These are phyloP conservation scores for Hapalemur alaotrensis DNA, from an alignment of 2,797 vertebrate species.

Conservation along the genomic window DNA sequence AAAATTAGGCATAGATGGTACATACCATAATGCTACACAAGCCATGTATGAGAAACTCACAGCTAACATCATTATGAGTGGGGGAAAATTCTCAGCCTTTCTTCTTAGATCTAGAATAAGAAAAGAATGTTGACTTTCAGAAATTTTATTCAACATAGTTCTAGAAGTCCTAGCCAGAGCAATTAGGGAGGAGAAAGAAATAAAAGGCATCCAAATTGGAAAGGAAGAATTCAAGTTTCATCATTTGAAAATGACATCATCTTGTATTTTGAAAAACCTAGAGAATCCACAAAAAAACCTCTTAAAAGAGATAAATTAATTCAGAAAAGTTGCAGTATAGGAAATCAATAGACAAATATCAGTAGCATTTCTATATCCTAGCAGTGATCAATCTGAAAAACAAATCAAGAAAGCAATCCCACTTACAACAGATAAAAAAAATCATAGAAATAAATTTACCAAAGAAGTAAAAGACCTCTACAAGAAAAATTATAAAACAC, in stretches of 20 bases:
- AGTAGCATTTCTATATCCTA: neutral
- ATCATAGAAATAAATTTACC: too few species aligned
- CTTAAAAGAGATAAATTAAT: neutral
- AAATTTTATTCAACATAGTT: neutral
- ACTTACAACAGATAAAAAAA: too few species aligned
- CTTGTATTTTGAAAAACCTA: neutral
- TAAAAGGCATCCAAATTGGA: too few species aligned
- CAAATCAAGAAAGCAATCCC: neutral
- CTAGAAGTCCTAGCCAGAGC: too few species aligned
- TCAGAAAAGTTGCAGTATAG: neutral
- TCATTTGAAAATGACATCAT: neutral
- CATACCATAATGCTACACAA: neutral
- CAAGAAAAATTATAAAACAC: too few species aligned
- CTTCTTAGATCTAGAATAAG: neutral
- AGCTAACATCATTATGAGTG: neutral
- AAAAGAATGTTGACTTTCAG: neutral
- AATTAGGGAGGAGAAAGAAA: too few species aligned
- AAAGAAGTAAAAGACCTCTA: too few species aligned
- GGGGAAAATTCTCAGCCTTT: neutral
- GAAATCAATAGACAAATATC: neutral
- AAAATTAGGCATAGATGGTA: neutral
- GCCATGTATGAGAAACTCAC: neutral
- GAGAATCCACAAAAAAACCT: too few species aligned
- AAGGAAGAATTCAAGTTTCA: too few species aligned
- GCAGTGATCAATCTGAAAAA: neutral